Evolutionary conservation across 2,888 invertebrate species (phyloP), one percentile per base, ranked within the genome.

Genomic region (Nemapogon koenigi): DNA sequence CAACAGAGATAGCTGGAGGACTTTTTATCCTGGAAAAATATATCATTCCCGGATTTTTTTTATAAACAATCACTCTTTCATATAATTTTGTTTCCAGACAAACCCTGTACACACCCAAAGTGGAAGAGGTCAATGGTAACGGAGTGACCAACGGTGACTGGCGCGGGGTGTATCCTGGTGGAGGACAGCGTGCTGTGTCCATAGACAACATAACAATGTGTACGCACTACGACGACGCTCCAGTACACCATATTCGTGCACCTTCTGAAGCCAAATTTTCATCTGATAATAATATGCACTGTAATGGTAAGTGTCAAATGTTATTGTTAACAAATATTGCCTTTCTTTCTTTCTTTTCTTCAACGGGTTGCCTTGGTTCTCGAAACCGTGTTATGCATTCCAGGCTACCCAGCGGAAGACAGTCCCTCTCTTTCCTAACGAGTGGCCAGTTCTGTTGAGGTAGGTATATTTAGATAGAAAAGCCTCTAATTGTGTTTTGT

Each of bases 31-130:
- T n/a, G n/a, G n/a, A n/a, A n/a, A n/a, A n/a, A n/a, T 7, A 22
- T 22, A 22, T 7, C 7, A 22, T 22, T 22, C 10, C 10, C 10
- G 22, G 22, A 22, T 22, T 22, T 7, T 22, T 22, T 22, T 22
- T 22, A 22, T 22, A 7, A 7, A 22, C 22, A 22, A 6, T 6
- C n/a, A n/a, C n/a, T n/a, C n/a, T 22, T 22, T 6, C 22, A 7
- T 27, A n/a, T n/a, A 13, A 13, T 27, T 27, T 18, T 17, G 6
- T 42, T 59, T 57, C 10, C 67, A 85, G 88, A 59, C 81, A 85
- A 54, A 83, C 86, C 16, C 67, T 89, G 40, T 89, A 89, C 62
- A 88, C 88, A 8, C 88, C 89, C 1, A 85, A 85, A 62, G 82
- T 86, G 49, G 87, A 87, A 57, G 68, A 82, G 51, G 66, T 62